Conservation (phyloP, 2,113 vertebrate species). For the Dromas ardeola region DNA sequence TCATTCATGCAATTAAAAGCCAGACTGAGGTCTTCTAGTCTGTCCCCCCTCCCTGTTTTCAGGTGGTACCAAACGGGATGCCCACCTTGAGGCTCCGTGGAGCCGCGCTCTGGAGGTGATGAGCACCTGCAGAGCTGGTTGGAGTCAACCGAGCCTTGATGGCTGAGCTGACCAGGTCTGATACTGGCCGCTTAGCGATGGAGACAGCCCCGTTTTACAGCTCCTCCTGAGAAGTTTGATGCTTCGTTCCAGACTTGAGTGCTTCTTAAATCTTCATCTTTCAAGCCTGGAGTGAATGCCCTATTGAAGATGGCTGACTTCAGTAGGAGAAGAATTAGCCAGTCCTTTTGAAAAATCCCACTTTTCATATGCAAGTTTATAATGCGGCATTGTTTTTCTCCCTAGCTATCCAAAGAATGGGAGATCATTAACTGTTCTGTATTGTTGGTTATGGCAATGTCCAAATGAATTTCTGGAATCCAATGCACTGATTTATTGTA, state of each 20-base stretch:
- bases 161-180: background rate
- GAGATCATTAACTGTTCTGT: conserved; percentile 35
- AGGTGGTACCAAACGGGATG: rapidly evolving
- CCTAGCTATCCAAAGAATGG: conserved; percentile 22
- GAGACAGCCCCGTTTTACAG: background rate
- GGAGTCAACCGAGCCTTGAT: background rate
- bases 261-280: background rate
- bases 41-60: too few species aligned
- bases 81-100: rapidly evolving
- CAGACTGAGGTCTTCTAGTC: background rate
- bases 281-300: background rate
- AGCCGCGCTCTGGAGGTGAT: background rate
- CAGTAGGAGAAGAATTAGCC: background rate
- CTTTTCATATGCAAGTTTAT: conserved; percentile 12
- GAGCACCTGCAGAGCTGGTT: background rate
- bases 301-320: conserved; percentile 6
- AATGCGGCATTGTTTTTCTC: conserved; percentile 35
- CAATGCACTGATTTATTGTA: conserved; percentile 33
- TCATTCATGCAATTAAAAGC: background rate
- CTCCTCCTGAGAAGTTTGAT: background rate
- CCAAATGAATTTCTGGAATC: conserved; percentile 64
- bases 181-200: rapidly evolving
- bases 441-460: conserved; percentile 43
- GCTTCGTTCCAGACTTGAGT: background rate
- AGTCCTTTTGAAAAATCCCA: conserved; percentile 33